Evolutionary conservation across 2,888 invertebrate genomes (phyloP).

Genomic region (Troilus luridus): DNA sequence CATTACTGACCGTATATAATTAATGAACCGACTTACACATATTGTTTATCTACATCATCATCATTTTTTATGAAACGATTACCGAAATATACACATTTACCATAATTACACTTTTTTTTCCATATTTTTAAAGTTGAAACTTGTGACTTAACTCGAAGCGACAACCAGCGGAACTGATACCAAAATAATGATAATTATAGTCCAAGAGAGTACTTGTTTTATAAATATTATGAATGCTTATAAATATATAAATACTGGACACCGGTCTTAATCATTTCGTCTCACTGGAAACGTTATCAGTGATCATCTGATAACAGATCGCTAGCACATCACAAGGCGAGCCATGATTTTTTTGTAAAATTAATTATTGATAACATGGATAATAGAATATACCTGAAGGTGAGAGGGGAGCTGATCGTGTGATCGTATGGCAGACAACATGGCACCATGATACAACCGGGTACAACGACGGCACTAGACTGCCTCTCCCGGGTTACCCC

Average conservation of each 20-base stretch:
- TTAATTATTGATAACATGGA: neutral
- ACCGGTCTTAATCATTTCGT: neutral
- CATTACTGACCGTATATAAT: no score
- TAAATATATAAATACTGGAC: neutral
- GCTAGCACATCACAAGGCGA: neutral
- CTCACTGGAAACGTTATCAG: neutral
- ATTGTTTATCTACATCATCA: no score
- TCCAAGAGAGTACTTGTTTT: no score
- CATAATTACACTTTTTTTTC: no score
- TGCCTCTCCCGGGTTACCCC: constrained; percentile 44
- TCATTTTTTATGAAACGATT: no score
- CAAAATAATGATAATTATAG: no score
- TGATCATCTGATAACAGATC: neutral
- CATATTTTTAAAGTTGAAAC: no score
- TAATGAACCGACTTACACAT: no score
- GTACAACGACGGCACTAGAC: constrained; percentile 50
- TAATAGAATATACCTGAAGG: constrained; percentile 42
- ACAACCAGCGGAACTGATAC: no score
- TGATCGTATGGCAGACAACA: constrained; percentile 57
- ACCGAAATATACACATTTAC: no score
- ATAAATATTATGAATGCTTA: neutral
- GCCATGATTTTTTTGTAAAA: neutral
- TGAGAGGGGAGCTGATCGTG: constrained; percentile 58
- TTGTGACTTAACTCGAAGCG: no score
- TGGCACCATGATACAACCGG: constrained; percentile 55